Conservation (phyloP, 2,113 vertebrate species). For the Chaetorhynchus papuensis region DNA sequence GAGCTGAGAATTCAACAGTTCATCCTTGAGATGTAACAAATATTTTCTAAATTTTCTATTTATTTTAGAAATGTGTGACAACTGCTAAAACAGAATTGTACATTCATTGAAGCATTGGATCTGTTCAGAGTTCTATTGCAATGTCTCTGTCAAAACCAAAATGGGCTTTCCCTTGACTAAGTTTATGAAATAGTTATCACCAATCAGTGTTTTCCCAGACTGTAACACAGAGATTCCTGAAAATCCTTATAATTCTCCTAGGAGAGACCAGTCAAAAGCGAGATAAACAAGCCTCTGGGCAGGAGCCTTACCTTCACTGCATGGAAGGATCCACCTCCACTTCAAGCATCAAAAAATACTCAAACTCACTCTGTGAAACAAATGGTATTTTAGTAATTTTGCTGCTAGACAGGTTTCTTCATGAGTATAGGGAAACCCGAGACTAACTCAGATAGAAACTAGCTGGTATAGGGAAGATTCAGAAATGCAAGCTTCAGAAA, state of each 20-base stretch:
- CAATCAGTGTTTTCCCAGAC: neutral
- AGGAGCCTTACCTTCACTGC: neutral
- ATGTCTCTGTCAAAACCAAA: neutral
- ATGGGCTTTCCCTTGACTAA: neutral
- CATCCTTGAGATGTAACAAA: neutral
- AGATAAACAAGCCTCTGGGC: neutral
- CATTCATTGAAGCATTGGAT: neutral
- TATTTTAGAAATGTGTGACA: neutral
- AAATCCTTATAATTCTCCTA: neutral
- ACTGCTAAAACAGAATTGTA: neutral
- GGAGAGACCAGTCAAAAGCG: neutral
- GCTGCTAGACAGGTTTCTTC: neutral
- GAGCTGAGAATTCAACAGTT: neutral
- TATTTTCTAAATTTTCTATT: neutral
- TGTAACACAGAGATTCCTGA: neutral
- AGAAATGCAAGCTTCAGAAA: neutral
- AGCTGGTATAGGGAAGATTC: neutral
- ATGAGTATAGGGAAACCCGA: neutral
- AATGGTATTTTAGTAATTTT: neutral
- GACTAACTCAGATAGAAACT: neutral
- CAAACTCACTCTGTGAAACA: neutral
- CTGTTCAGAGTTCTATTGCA: neutral
- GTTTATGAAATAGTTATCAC: neutral
- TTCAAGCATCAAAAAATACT: neutral
- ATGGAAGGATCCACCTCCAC: neutral